Conservation (phyloP, 2,888 invertebrate species). For the Proisotoma minuta region DNA sequence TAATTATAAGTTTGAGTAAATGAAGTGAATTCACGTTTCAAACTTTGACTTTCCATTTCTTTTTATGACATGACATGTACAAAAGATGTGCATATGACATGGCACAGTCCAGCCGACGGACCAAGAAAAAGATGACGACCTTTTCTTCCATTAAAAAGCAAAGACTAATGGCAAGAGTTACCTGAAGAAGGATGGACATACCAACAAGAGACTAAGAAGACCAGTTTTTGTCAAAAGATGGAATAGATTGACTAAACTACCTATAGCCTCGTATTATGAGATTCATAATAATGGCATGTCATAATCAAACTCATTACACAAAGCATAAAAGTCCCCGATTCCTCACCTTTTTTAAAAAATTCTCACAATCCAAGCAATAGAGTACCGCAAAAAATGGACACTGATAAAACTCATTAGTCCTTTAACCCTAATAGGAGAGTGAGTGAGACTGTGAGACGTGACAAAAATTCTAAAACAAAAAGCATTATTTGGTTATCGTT, state of each 20-base stretch:
- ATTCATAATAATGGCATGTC: constrained; percentile 21
- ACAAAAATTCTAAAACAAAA: not conserved
- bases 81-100: no score
- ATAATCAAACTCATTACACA: constrained; percentile 25
- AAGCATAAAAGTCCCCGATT: no score
- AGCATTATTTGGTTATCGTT: no score
- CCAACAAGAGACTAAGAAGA: not conserved
- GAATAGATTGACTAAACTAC: no score
- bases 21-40: not conserved
- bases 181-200: not conserved
- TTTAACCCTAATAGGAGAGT: not conserved
- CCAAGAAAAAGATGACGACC: constrained; percentile 19
- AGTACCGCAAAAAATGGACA: not conserved
- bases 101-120: constrained; percentile 1
- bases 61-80: no score
- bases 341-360: constrained; percentile 7
- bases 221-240: constrained; percentile 15
- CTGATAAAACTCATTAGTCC: constrained; percentile 7
- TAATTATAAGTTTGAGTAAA: not conserved
- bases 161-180: not conserved
- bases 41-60: constrained; percentile 1
- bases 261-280: not conserved
- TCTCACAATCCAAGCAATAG: no score
- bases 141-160: not conserved
- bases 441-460: no score